Base-by-base conservation (phyloP, 2,113 vertebrate genomes). In the Felis chaus region DNA sequence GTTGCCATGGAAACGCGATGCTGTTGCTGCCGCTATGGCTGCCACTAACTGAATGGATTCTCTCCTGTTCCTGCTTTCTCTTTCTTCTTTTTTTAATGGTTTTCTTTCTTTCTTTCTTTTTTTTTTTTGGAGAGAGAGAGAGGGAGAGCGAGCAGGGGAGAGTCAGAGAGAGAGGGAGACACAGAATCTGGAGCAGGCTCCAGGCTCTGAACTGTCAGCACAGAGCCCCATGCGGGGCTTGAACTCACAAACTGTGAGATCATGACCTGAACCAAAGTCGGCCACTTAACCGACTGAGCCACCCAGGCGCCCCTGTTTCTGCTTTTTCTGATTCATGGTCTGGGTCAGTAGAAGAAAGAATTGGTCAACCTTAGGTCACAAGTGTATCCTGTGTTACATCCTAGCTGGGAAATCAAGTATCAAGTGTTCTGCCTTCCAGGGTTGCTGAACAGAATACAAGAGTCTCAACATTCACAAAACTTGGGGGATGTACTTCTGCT, bases 1-100 rank as follows among this genome's bases (percentile, higher is more conserved):
- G 90, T 97, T 95, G 63, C 88, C 61, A 79, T 79, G 74, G 95
- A 92, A 79, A 97, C 83, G 41, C 21, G 27, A 13, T 5, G 29
- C 1, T 63, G 48, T 50, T 57, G 61, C 25, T 66, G 36, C 82
- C 36, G 4, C 48, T 39, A 0, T 5, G 13, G 3, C 7, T 3
- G 15, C 61, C 29, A 11, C 63, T 53, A 36, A 80, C 92, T 55
- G 36, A 61, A 8, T 27, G 66, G 36, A 68, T 55, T 74, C 74
- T 39, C 74, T 33, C 8, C 78, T 86, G 2, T 76, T 89, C 2
- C 66, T 92, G 33, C 53, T 88, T 79, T 36, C 92, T 83, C 84
- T 68, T 88, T 79, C 41, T 94, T 83, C 84, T 68, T 88, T 73
- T 36, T 83, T 45, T 45, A 45, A 45, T 45, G 45, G 8, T 45